These are phyloP conservation scores for Cinclus cinclus DNA, from an alignment of 2,113 vertebrate genomes.

Conservation along the genomic window DNA sequence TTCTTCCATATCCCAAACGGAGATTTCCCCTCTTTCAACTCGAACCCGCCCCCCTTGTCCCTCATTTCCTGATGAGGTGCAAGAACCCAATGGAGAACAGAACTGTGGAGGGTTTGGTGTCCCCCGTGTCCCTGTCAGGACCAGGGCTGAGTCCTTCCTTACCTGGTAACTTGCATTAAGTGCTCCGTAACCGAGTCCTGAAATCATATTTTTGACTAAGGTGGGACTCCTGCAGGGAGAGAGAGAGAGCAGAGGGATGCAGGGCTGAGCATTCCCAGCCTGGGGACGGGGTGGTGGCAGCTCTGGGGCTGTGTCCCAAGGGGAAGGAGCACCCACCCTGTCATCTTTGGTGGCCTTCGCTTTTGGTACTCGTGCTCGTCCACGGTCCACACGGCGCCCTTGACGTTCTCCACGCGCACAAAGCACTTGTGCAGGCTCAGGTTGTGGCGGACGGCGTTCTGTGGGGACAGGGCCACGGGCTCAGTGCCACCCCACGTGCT, in stretches of 20 bases:
- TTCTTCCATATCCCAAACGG: background rate
- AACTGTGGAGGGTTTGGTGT: background rate
- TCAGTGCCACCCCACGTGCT: fast-evolving
- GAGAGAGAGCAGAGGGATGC: background rate
- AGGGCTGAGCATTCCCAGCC: background rate
- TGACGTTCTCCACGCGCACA: constrained; percentile 98
- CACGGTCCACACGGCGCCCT: constrained; percentile 98
- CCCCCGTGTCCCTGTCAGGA: fast-evolving
- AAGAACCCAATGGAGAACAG: fast-evolving
- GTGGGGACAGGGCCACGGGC: background rate
- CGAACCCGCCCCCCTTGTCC: background rate
- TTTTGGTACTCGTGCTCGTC: constrained; percentile 99
- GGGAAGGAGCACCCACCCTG: constrained; percentile 78
- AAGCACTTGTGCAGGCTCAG: constrained; percentile 99
- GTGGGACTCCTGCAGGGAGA: constrained; percentile 88
- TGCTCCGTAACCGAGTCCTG: constrained; percentile 94
- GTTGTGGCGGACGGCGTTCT: constrained; percentile 99
- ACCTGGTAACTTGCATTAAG: constrained; percentile 99
- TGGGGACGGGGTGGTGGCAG: fast-evolving
- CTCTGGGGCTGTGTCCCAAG: fast-evolving
- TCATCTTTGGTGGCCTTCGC: constrained; percentile 99
- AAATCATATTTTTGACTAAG: constrained; percentile 99
- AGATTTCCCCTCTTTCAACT: background rate
- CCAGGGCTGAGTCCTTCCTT: background rate
- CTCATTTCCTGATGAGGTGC: background rate